Evolutionary conservation across 2,113 vertebrate genomes (phyloP).

Genomic region (Sturnus vulgaris): DNA sequence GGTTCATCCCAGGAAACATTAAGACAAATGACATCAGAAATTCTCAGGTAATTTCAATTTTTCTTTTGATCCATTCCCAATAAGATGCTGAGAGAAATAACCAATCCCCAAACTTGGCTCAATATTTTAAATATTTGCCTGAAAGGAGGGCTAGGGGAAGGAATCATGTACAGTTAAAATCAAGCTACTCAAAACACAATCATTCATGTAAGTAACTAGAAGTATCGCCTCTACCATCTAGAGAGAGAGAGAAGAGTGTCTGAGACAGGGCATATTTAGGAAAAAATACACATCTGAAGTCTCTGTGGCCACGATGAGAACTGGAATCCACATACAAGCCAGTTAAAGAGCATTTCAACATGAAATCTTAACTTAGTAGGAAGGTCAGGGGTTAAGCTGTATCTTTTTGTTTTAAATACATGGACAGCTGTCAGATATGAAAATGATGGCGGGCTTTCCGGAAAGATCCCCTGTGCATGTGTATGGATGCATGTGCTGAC

Average conservation of each 20-base stretch:
- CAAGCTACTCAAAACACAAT: constrained; percentile 67
- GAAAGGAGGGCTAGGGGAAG: constrained; percentile 6
- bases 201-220: constrained; percentile 62
- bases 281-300: constrained; percentile 62
- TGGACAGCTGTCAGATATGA: constrained; percentile 45
- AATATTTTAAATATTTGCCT: constrained; percentile 36
- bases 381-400: constrained; percentile 57
- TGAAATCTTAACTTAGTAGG: constrained; percentile 64
- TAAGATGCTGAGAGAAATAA: constrained; percentile 23
- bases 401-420: constrained; percentile 51
- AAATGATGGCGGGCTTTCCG: constrained; percentile 32
- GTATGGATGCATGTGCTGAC: constrained; percentile 33
- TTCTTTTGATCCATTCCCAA: constrained; percentile 32
- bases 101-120: constrained; percentile 28
- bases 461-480: constrained; percentile 54
- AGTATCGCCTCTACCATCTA: constrained; percentile 62
- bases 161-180: constrained; percentile 52
- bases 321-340: constrained; percentile 64
- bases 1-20: not conserved
- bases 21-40: constrained; percentile 29
- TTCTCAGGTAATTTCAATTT: constrained; percentile 13
- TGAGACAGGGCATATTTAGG: constrained; percentile 53
- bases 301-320: constrained; percentile 64
- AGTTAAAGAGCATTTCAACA: constrained; percentile 60
- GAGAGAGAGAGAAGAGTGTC: constrained; percentile 53